A percentile compares a stretch with the other conserved stretches of the same genome.
phyloP scores from a whole-genome alignment of 2,888 invertebrate genomes.

The Drosophila mimica region DNA sequence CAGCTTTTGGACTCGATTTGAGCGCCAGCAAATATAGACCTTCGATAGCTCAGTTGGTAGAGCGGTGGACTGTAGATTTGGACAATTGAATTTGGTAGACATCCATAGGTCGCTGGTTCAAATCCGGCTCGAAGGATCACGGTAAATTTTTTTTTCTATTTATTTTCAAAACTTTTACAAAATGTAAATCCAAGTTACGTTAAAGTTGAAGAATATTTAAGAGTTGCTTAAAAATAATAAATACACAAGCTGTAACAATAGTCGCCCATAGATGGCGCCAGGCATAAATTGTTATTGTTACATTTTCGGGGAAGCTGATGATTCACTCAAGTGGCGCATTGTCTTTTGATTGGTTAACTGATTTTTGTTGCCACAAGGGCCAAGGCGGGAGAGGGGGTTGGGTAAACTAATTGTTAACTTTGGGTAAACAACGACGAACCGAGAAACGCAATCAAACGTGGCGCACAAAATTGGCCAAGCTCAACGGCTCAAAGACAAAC shows the following conservation, averaged over 20 bases:
- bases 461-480: conserved; percentile 63
- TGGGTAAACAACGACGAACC: conserved; percentile 66
- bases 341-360: conserved; percentile 70
- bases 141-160: background rate
- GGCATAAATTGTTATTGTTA: conserved; percentile 10
- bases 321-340: conserved; percentile 54
- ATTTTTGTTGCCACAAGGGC: conserved; percentile 35
- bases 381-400: background rate
- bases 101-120: conserved; percentile 46
- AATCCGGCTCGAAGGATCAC: conserved; percentile 41
- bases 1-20: conserved; percentile 19
- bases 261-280: conserved; percentile 44
- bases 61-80: conserved; percentile 76
- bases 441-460: conserved; percentile 78
- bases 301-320: conserved; percentile 34
- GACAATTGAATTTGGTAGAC: conserved; percentile 13
- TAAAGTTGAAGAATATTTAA: background rate
- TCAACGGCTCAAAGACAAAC: conserved; percentile 52
- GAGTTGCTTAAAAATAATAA: background rate
- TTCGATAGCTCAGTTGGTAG: conserved; percentile 80
- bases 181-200: background rate
- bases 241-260: background rate
- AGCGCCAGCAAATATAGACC: conserved; percentile 39
- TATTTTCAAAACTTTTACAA: background rate
- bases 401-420: conserved; percentile 79